Base-by-base conservation (phyloP, 2,113 vertebrate species). In the Pelecanoides urinatrix region DNA sequence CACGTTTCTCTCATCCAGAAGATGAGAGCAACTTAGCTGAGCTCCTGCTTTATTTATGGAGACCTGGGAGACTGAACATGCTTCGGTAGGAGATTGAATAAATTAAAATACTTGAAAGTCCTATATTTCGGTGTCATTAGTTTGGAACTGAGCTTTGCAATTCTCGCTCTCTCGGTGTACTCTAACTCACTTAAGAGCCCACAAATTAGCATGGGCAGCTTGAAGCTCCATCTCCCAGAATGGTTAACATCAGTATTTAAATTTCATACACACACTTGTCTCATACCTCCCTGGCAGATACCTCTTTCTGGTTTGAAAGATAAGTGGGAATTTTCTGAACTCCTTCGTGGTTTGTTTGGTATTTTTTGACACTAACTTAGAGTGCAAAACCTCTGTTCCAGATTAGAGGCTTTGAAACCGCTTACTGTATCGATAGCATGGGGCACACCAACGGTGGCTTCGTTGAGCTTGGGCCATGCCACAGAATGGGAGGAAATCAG, bases 351-450 rank as follows among this genome's bases (percentile, higher is more conserved):
- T 92, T 74, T 16, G 22, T 82, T 93, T 94, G 83, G 18, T 10
- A 94, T 86, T 20, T 10, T 47, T 58, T 47, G 91, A 91, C 30
- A 62, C 59, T 88, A 84, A 90, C 20, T 66, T 44, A 15, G 49
- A 63, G 8, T 65, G 32, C 52, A 73, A 29, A 47, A 70, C 63
- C 72, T 95, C 45, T 94, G 87, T 94, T 97, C 56, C 95, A 99
- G 99, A 98, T 99, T 56, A 98, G 99, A 91, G 99, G 99, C 63
- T 98, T 98, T 72, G 99, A 99, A 86, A 99, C 98, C 3, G 97
- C 97, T 59, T 99, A 99, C 97, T 99, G 99, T 96, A 99, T 99
- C 2, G 99, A 99, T 94, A 99, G 99, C 97, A 99, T 99, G 99
- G 99, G 99, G 19, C 99, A 98, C 96, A 99, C 98, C 17, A 99